Evolutionary conservation across 1,140 invertebrate genomes (phyloP).

Genomic region (Pseudomyrmex concolor): DNA sequence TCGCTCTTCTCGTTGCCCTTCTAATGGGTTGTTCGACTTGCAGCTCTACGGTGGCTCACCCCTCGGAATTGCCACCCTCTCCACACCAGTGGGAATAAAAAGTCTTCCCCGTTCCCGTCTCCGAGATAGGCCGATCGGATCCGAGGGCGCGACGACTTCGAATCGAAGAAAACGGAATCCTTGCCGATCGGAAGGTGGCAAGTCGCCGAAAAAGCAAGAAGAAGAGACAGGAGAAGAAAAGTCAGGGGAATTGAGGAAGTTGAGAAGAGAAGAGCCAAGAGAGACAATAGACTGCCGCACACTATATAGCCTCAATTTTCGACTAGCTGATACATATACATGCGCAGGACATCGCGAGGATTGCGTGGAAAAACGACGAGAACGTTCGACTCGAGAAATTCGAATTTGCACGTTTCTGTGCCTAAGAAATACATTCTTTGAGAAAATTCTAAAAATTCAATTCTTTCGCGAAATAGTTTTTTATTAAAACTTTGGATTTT

Average conservation of each 20-base stretch:
- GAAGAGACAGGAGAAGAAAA: conserved; percentile 3
- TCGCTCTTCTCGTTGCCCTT: conserved; percentile 3
- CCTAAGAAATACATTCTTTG: not conserved
- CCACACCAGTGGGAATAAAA: conserved; percentile 97
- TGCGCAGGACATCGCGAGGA: not conserved
- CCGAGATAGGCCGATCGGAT: conserved; percentile 53
- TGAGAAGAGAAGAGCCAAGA: conserved; percentile 79
- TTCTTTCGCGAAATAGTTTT: too few species aligned
- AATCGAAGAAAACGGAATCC: conserved; percentile 54
- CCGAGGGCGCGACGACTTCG: conserved; percentile 36
- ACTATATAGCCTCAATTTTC: conserved; percentile 81
- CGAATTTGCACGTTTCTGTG: not conserved
- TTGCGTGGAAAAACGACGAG: conserved; percentile 29
- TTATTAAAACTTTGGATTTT: too few species aligned
- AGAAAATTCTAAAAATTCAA: not conserved
- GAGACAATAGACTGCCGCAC: conserved; percentile 85
- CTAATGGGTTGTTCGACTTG: conserved; percentile 82
- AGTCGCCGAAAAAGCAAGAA: conserved; percentile 36
- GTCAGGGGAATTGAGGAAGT: conserved; percentile 45
- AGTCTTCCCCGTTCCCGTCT: conserved; percentile 73
- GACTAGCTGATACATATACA: conserved; percentile 77
- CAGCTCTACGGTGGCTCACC: conserved; percentile 98
- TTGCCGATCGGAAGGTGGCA: conserved; percentile 60
- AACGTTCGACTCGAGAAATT: not conserved
- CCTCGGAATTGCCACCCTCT: conserved; percentile 97